Conservation (phyloP, 2,888 invertebrate genomes). For the Ceramica pisi region DNA sequence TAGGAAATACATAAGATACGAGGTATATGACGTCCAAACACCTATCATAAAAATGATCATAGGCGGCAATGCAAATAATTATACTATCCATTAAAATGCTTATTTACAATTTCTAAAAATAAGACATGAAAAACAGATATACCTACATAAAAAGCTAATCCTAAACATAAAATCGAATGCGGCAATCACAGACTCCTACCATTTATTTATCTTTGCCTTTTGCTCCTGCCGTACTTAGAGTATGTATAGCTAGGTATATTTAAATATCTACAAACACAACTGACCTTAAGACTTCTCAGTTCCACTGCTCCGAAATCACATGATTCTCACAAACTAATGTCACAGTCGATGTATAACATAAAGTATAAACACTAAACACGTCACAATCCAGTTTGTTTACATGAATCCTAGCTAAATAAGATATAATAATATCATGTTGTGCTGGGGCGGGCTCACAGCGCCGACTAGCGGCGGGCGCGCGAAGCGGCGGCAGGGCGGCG, state of each 20-base stretch:
- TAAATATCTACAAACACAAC: slow-evolving; percentile 46
- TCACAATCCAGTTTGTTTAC: slow-evolving; percentile 87
- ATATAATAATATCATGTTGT: slow-evolving; percentile 80
- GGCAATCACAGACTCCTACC: neutral
- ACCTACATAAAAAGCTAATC: neutral
- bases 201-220: slow-evolving; percentile 35
- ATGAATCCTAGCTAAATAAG: slow-evolving; percentile 81
- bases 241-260: slow-evolving; percentile 42
- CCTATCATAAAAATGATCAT: neutral
- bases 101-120: too few species aligned
- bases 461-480: slow-evolving; percentile 85
- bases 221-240: slow-evolving; percentile 7
- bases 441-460: slow-evolving; percentile 86
- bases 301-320: slow-evolving; percentile 39
- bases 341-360: slow-evolving; percentile 36
- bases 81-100: neutral
- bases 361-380: slow-evolving; percentile 71
- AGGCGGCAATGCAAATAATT: neutral
- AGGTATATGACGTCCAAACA: too few species aligned
- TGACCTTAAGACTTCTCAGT: slow-evolving; percentile 60
- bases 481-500: slow-evolving; percentile 81
- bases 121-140: neutral
- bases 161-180: neutral
- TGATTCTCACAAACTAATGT: slow-evolving; percentile 34
- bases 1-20: neutral